These are phyloP conservation scores for Euzophera pinguis DNA, from an alignment of 2,888 invertebrate species.

Conservation along the genomic window DNA sequence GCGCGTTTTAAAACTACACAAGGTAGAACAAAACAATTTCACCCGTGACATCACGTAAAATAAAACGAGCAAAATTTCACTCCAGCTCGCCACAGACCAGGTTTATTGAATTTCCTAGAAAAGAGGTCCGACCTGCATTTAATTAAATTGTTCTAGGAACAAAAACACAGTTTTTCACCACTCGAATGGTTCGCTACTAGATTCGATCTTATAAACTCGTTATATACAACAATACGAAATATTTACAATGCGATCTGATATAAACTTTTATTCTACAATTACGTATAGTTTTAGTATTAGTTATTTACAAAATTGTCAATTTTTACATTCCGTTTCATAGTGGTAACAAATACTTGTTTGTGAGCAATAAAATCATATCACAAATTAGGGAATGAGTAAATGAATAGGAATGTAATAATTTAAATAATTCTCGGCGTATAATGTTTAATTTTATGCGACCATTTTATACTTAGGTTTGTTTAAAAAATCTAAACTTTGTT, in stretches of 20 bases:
- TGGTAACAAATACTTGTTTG: background rate
- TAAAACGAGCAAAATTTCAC: background rate
- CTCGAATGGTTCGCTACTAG: conserved; percentile 48
- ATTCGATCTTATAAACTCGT: conserved; percentile 34
- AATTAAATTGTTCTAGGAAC: conserved; percentile 66
- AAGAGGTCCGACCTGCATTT: conserved; percentile 15
- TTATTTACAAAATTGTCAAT: conserved; percentile 52
- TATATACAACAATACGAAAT: conserved; percentile 64
- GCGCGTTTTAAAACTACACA: background rate
- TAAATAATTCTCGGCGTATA: too few relatives aligned
- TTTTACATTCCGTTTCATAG: conserved; percentile 31
- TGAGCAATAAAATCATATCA: conserved; percentile 11
- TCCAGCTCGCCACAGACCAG: conserved; percentile 8
- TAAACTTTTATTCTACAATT: conserved; percentile 53
- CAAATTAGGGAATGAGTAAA: conserved; percentile 2
- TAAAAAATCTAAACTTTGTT: too few relatives aligned
- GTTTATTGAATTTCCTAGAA: conserved; percentile 17
- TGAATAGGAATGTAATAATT: background rate
- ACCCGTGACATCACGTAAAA: background rate
- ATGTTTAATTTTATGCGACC: too few relatives aligned
- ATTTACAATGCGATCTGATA: conserved; percentile 67
- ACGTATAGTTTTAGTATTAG: conserved; percentile 44
- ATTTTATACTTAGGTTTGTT: too few relatives aligned
- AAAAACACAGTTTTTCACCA: conserved; percentile 55
- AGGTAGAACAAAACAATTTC: background rate